Evolutionary conservation across 2,888 invertebrate species (phyloP), one percentile per base, ranked within the genome.

Genomic region (Pyrgus malvae): DNA sequence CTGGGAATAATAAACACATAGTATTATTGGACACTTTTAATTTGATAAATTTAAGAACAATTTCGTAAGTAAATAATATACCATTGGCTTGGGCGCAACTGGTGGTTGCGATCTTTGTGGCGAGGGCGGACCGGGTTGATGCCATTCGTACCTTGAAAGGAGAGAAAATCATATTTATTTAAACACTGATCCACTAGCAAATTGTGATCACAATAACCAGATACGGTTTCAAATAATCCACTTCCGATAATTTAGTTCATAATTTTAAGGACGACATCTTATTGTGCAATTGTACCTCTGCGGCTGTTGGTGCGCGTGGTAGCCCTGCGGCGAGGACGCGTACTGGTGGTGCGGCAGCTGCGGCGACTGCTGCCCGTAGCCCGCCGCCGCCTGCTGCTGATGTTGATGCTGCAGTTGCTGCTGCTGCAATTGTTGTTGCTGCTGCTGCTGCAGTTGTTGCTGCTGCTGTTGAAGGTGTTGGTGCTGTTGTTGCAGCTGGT

Each of bases 71-170:
- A n/a, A n/a, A n/a, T n/a, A n/a, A n/a, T n/a, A n/a, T 66, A 85
- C 83, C 69, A 84, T 83, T 48, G 92, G 92, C 77, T 93, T 91
- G 3, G 92, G 91, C 37, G 92, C 91, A 40, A 92, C 86, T 8
- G 93, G 91, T 16, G 92, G 91, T 49, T 91, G 89, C 17, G 88
- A 81, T 48, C 91, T 78, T 37, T 87, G 91, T 55, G 91, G 92
- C 1, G 90, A 90, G 11, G 91, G 89, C 3, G 88, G 89, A 8
- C 88, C 87, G 1, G 85, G 81, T 6, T 85, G 88, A 54, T 83
- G 80, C 89, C 89, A 90, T 8, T 89, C 89, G 61, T 87, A 89
- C 61, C 89, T 89, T n/a, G n/a, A n/a, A n/a, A n/a, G 58, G 3
- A 57, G 61, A 11, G 14, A 16, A 44, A 38, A 6, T 40, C 8